Evolutionary conservation across 2,888 invertebrate genomes (phyloP).

Genomic region (Idaea straminata): DNA sequence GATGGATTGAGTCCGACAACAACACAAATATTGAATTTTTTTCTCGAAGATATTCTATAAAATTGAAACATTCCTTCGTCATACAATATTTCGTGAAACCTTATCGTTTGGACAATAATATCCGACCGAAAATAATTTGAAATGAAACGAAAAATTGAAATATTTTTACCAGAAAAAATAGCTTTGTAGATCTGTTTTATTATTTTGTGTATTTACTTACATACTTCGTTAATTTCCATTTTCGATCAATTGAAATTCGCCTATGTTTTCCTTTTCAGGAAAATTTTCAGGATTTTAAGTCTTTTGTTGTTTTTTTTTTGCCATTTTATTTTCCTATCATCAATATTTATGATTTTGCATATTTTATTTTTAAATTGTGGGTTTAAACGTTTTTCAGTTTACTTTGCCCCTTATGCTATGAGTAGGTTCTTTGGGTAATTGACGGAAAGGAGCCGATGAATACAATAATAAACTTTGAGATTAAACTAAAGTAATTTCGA

Average conservation of each 20-base stretch:
- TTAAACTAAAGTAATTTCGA: not conserved
- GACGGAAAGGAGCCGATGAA: no score
- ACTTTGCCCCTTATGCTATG: not conserved
- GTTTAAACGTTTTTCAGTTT: not conserved
- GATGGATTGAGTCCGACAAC: not conserved
- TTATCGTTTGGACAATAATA: not conserved
- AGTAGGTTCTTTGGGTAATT: no score
- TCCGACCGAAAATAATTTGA: not conserved
- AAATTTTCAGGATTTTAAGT: not conserved
- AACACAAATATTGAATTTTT: not conserved
- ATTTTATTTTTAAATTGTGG: not conserved
- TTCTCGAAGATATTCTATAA: not conserved
- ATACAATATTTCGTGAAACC: not conserved
- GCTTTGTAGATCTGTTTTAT: not conserved
- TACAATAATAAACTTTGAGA: not conserved
- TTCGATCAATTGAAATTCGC: not conserved
- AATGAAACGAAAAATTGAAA: not conserved
- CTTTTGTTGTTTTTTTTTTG: not conserved
- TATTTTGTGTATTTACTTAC: slow-evolving; percentile 1
- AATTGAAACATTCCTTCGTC: not conserved
- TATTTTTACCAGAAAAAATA: not conserved
- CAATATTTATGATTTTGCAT: not conserved
- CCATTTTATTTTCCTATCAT: not conserved
- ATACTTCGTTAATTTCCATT: not conserved
- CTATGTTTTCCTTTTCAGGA: not conserved